These are phyloP conservation scores for Tragelaphus imberbis DNA, from an alignment of 2,113 vertebrate genomes.

Conservation along the genomic window DNA sequence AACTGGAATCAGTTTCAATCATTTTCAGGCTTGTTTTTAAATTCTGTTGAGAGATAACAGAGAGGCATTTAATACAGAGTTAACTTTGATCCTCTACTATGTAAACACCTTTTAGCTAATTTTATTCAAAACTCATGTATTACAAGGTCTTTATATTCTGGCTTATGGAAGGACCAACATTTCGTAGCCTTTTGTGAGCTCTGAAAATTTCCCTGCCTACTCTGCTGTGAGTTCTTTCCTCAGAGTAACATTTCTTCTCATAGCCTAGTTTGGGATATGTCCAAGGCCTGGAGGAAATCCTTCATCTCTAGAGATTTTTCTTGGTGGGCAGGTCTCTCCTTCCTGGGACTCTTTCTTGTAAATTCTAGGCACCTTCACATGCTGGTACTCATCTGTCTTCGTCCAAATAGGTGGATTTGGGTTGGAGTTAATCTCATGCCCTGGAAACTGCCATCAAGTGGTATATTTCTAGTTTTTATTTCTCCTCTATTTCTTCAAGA, in stretches of 20 bases:
- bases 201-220: not conserved
- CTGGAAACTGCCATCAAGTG: not conserved
- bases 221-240: not conserved
- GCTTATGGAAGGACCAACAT: not conserved
- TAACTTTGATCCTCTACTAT: not conserved
- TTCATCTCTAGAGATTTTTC: not conserved
- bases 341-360: not conserved
- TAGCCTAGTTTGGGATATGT: not conserved
- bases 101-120: not conserved
- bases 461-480: not conserved
- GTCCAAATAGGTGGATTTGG: not conserved
- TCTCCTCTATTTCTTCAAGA: not conserved
- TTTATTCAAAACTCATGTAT: not conserved
- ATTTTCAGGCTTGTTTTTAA: not conserved
- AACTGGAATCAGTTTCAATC: not conserved
- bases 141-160: not conserved
- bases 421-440: not conserved
- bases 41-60: not conserved
- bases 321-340: not conserved
- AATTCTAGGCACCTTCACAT: not conserved
- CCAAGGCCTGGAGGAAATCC: not conserved
- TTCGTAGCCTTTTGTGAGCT: not conserved
- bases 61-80: not conserved
- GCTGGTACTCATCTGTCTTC: not conserved
- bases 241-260: not conserved